These are phyloP conservation scores for Meloe dianella DNA, from an alignment of 2,888 invertebrate species.

Conservation along the genomic window DNA sequence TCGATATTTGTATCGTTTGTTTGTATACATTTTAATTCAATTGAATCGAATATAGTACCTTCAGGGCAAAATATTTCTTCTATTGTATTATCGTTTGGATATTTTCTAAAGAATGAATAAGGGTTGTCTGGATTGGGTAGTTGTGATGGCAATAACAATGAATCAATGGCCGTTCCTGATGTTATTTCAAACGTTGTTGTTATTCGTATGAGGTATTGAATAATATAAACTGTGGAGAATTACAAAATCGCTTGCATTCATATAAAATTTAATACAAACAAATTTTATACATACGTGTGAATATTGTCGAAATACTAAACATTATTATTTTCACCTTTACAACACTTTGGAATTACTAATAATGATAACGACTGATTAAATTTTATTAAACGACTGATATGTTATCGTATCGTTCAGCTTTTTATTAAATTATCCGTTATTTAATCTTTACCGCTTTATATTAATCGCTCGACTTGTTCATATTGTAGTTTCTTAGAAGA, in stretches of 20 bases:
- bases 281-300: neutral
- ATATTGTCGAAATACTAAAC: neutral
- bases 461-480: neutral
- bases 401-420: neutral
- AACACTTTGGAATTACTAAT: neutral
- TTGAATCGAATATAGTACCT: slow-evolving; percentile 12
- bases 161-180: neutral
- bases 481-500: neutral
- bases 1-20: slow-evolving; percentile 3
- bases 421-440: neutral
- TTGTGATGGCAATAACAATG: neutral
- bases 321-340: neutral
- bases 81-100: neutral
- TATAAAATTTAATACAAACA: neutral
- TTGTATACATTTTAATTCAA: slow-evolving; percentile 8
- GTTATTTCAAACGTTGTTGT: neutral
- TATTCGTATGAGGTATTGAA: neutral
- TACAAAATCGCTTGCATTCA: neutral
- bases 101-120: slow-evolving; percentile 11
- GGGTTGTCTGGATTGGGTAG: neutral
- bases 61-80: slow-evolving; percentile 14
- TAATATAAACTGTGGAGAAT: neutral
- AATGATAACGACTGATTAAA: neutral
- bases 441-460: neutral
- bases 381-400: neutral